These are phyloP conservation scores for Pampus argenteus DNA, from an alignment of 2,797 vertebrate species.

Conservation along the genomic window DNA sequence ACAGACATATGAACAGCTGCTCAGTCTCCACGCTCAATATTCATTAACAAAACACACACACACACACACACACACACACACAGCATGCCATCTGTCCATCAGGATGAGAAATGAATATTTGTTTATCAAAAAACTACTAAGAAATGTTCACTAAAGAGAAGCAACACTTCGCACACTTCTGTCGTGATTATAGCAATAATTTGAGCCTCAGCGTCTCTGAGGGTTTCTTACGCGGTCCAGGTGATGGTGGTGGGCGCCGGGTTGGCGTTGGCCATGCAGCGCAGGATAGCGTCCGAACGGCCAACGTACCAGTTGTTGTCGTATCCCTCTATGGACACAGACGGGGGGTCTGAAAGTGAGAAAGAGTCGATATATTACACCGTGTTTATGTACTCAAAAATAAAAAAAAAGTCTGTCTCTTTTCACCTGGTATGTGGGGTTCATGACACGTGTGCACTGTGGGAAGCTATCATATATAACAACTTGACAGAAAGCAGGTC, in stretches of 20 bases:
- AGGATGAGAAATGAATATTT: conserved; percentile 9
- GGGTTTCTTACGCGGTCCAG: conserved; percentile 88
- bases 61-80: conserved; percentile 5
- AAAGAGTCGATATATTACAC: not conserved
- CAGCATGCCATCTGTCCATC: conserved; percentile 64
- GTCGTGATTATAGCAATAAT: conserved; percentile 2
- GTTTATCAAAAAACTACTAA: not conserved
- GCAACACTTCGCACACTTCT: not conserved
- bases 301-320: conserved; percentile 91
- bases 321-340: conserved; percentile 87
- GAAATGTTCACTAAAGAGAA: conserved; percentile 20
- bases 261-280: conserved; percentile 85
- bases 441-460: not conserved
- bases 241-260: conserved; percentile 79
- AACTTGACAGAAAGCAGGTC: not conserved
- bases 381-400: too few species aligned
- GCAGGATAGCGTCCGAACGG: conserved; percentile 81
- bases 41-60: conserved; percentile 33
- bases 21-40: conserved; percentile 39
- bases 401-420: too few species aligned
- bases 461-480: not conserved
- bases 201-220: not conserved
- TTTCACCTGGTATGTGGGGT: not conserved
- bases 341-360: conserved; percentile 81
- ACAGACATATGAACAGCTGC: conserved; percentile 47